phyloP scores from a whole-genome alignment of 2,888 invertebrate genomes.

The Auanema sp. region DNA sequence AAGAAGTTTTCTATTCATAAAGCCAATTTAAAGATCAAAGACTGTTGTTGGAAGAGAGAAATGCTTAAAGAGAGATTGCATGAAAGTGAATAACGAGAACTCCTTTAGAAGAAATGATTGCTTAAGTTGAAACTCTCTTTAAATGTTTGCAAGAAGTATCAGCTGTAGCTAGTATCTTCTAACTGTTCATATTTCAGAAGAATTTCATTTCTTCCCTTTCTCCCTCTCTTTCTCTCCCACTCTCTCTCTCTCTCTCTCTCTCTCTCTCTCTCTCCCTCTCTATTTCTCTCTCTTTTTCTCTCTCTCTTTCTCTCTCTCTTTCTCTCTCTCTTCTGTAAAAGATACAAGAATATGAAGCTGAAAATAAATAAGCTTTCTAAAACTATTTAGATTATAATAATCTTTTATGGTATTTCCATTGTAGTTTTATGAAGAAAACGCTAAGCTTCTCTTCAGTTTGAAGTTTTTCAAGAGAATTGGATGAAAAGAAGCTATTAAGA shows the following conservation, averaged over 20 bases:
- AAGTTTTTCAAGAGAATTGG: constrained; percentile 2
- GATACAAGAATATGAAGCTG: background rate
- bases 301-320: background rate
- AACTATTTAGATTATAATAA: constrained; percentile 1
- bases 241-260: background rate
- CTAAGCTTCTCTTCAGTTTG: constrained; percentile 2
- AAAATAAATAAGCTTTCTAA: background rate
- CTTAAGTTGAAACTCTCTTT: no score
- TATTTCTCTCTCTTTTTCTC: background rate
- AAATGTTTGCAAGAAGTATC: no score
- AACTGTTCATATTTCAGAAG: no score
- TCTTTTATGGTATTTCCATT: background rate
- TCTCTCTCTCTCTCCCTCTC: constrained; percentile 3
- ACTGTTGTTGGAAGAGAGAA: no score
- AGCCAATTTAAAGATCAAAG: no score
- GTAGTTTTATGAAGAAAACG: background rate
- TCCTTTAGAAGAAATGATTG: no score
- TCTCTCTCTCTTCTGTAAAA: background rate
- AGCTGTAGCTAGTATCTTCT: no score
- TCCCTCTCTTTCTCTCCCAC: no score
- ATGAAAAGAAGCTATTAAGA: background rate
- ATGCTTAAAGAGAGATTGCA: no score
- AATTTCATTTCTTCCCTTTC: no score
- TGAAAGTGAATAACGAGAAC: no score
- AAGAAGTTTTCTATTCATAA: no score